Evolutionary conservation across 2,888 invertebrate genomes (phyloP), one percentile per base, ranked within the genome.

Genomic region (Cryptocephalus primarius): DNA sequence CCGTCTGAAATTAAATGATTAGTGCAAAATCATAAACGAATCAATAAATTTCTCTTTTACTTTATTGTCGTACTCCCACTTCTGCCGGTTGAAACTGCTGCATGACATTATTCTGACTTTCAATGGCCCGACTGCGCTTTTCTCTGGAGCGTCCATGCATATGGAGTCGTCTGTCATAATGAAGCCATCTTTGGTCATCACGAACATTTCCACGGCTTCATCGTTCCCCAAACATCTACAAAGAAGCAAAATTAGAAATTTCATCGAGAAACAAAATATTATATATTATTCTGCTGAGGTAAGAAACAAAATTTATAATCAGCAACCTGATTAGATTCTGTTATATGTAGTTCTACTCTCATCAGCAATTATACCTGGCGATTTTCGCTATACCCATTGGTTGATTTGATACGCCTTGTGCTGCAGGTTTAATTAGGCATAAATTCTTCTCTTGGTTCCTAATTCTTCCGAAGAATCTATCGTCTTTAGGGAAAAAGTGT

Each of bases 391-490:
- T 78, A 13, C 82, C 88, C 58, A 83, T 82, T 1, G 85, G 76
- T 39, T 85, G 85, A 12, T 80, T 78, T 8, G 78, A 74, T 1
- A 76, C 71, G 34, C 72, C 73, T 52, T 76, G 73, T 45, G 77
- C 80, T 41, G 76, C 70, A 1, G 83, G 79, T 58, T 79, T 79
- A 62, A 82, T 79, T 8, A 86, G 63, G 62, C 86, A 86, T 60
- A 76, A 55, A 48, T 70, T 54, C 46, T 55, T 45, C 0, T 54
- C 60, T 6, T 73, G 61, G 60, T 83, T 70, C 61, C 63, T 55
- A 32, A 93, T 91, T 72, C 87, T 82, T 33, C 96, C 97, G 64
- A 97, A 91, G 72, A 91, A 90, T 53, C 89, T 76, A 55, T 86
- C 83, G 1, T 85, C 77, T 32, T 81, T 84, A 0, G 97, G 97